Conservation (phyloP, 2,113 vertebrate species). For the Fulmarus glacialis region DNA sequence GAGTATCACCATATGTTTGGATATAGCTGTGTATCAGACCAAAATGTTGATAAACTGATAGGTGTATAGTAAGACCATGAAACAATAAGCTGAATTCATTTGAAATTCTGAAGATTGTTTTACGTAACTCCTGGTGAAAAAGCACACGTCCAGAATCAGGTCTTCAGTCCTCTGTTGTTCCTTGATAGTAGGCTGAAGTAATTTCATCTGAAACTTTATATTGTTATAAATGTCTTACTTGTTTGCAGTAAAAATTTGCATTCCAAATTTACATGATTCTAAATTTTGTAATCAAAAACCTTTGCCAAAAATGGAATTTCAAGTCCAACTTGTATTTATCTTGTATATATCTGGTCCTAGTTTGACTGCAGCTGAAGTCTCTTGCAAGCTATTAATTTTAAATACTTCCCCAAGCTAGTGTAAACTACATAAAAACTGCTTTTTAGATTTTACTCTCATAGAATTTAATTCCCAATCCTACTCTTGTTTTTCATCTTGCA, state of each 20-base stretch:
- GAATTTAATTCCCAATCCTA: neutral
- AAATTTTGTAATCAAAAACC: neutral
- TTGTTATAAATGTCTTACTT: neutral
- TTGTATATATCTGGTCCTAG: neutral
- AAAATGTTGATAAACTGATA: neutral
- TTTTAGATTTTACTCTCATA: neutral
- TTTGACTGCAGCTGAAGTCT: neutral
- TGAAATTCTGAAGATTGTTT: neutral
- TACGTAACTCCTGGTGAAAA: neutral
- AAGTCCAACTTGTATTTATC: neutral
- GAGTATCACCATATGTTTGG: conserved; percentile 60
- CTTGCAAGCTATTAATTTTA: neutral
- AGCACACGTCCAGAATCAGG: neutral
- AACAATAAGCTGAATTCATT: neutral
- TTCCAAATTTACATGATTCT: neutral
- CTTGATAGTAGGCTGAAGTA: neutral
- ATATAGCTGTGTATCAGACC: neutral
- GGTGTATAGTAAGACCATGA: neutral
- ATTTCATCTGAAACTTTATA: neutral
- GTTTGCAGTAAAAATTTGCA: neutral
- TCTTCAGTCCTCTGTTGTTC: neutral
- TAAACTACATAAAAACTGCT: neutral
- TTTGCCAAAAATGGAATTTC: neutral
- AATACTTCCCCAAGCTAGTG: neutral
- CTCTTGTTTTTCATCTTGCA: neutral